Base-by-base conservation (phyloP, 2,113 vertebrate species). In the Astatotilapia flaviijosephi region DNA sequence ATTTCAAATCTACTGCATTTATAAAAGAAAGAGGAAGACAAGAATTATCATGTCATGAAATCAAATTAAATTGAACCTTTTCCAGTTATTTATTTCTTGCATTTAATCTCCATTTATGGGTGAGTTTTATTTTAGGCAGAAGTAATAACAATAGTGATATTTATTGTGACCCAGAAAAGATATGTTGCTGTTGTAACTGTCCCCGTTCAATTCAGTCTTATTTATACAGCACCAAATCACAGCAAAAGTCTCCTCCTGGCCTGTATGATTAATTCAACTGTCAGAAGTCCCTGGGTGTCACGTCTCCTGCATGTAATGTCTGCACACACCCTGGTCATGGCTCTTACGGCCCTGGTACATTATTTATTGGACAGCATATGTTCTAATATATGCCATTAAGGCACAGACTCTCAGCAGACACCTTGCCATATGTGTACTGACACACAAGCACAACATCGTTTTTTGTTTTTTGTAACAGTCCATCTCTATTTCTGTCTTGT, bases 271-370 rank as follows among this genome's bases (percentile, higher is more conserved):
- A 92, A 95, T 95, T 95, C 80, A 95, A 82, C 86, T 55, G 51
- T 89, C 83, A 79, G 75, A 14, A 55, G 83, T 91, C 94, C 90
- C 93, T 9, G 5, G 89, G 88, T 91, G 91, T 89, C 86, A 88
- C 87, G 94, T 95, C 93, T 95, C 93, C 88, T 94, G 93, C 92
- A 95, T 96, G 90, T 93, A 95, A 94, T 96, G 91, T 94, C 83
- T 95, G 86, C 85, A 91, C 80, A 86, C 90, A 91, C 82, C 87
- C 84, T 92, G 90, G 86, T 83, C 94, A 90, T 92, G 84, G 56
- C 92, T 95, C 89, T 93, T 86, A 92, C 85, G 90, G 83, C 51
- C 68, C 91, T 85, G 82, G 77, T 87, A 93, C 92, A 90, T 95
- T 92, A 93, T 90, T 88, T 95, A 95, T 95, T 96, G 95, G 95